Percentiles rank a stretch among this genome's conserved stretches.
Evolutionary conservation across 2,113 vertebrate species (phyloP).

Genomic region (Daphoenositta chrysoptera): DNA sequence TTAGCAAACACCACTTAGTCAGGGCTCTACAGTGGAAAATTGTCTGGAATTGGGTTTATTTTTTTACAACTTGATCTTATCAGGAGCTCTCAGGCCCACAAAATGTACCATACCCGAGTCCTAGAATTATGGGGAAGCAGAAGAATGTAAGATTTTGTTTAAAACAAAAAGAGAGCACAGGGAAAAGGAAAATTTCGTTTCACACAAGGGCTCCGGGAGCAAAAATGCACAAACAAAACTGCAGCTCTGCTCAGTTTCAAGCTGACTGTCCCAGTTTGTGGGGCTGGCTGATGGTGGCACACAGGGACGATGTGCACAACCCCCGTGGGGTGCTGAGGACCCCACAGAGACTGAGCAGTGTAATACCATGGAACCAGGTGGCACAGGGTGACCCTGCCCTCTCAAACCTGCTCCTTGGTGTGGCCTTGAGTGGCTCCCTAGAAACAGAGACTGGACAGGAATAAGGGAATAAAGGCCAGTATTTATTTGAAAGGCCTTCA

Average conservation of each 20-base stretch:
- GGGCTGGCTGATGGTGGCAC: not conserved
- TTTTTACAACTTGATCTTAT: not conserved
- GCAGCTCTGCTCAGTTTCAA: not conserved
- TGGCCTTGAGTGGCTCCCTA: no score
- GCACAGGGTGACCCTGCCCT: not conserved
- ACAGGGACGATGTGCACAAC: accelerated
- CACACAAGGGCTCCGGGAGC: not conserved
- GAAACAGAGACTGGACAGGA: no score
- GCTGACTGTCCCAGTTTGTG: not conserved
- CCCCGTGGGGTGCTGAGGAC: not conserved
- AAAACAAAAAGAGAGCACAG: not conserved
- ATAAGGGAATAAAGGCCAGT: no score
- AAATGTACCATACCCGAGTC: not conserved
- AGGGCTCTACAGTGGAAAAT: not conserved
- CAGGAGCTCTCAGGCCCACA: accelerated
- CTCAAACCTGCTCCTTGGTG: not conserved
- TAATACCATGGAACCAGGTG: not conserved
- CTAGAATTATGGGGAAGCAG: not conserved
- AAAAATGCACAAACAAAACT: not conserved
- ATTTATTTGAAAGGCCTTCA: no score
- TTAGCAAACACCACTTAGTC: not conserved
- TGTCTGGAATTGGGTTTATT: not conserved
- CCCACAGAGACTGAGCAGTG: accelerated
- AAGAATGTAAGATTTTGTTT: not conserved
- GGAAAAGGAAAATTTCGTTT: not conserved